Percentiles rank a stretch among this genome's conserved stretches.
Evolutionary conservation across 2,113 vertebrate genomes (phyloP).

Genomic region (Bettongia penicillata): DNA sequence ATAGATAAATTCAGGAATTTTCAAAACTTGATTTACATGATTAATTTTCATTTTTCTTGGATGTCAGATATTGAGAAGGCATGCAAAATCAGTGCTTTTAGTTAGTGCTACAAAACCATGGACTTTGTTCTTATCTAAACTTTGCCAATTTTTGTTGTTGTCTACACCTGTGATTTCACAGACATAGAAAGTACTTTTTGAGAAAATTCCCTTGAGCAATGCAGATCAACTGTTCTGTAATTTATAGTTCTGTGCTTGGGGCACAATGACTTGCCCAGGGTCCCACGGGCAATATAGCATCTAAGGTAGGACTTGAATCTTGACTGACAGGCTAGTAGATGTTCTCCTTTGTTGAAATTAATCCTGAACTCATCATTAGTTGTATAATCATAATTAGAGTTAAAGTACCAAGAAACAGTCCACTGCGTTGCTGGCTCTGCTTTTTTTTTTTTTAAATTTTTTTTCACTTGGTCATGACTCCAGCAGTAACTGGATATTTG

Average conservation of each 20-base stretch:
- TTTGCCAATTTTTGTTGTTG: neutral
- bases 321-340: neutral
- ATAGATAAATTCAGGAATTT: neutral
- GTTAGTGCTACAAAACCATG: neutral
- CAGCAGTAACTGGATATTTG: no score
- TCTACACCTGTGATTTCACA: neutral
- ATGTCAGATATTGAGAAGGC: neutral
- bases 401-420: neutral
- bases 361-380: neutral
- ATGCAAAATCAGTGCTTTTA: neutral
- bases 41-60: conserved; percentile 16
- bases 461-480: neutral
- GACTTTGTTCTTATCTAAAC: neutral
- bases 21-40: neutral
- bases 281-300: neutral
- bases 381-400: neutral
- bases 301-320: neutral
- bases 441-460: neutral
- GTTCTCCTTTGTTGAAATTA: neutral
- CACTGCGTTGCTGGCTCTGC: neutral
- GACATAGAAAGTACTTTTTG: neutral
- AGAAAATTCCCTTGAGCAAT: neutral
- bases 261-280: neutral
- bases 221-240: neutral
- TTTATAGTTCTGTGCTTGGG: neutral